Evolutionary conservation across 2,797 vertebrate genomes (phyloP).

Genomic region (Lepidocolaptes lacrymiger): DNA sequence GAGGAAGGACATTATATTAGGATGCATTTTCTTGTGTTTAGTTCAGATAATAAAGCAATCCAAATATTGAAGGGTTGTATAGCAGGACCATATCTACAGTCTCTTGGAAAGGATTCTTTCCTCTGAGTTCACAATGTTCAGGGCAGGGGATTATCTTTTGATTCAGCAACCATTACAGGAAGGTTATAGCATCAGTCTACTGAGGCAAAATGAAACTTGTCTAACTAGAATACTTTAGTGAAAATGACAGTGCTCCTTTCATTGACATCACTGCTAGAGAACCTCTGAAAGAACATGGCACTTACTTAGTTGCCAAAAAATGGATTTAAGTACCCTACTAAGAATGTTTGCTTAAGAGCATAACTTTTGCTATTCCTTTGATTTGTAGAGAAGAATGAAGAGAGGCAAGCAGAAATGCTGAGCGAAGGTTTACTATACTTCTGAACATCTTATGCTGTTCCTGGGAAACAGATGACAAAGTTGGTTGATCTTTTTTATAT

Average conservation of each 20-base stretch:
- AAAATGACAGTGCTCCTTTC: not conserved
- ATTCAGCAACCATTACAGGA: not conserved
- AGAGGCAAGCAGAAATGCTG: not conserved
- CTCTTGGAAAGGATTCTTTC: not conserved
- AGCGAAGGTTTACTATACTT: not conserved
- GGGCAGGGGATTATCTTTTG: not conserved
- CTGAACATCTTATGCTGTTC: not conserved
- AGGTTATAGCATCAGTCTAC: not conserved
- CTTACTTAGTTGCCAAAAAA: not conserved
- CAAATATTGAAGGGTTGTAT: not conserved
- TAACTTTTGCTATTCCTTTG: not conserved
- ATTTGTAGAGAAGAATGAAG: not conserved
- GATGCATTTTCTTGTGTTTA: not conserved
- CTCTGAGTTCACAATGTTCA: not conserved
- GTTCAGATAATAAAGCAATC: not conserved
- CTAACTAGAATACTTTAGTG: not conserved
- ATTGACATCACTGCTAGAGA: not conserved
- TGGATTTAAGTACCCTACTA: not conserved
- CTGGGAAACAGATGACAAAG: not conserved
- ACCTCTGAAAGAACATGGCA: not conserved
- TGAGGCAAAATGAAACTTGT: not conserved
- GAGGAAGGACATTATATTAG: not conserved
- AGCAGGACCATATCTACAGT: not conserved
- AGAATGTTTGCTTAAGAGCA: not conserved
- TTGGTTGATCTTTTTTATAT: not conserved